A percentile compares a stretch with the other conserved stretches of the same genome.
Evolutionary conservation across 2,888 invertebrate species (phyloP).

Genomic region (Eueremaeus valkanovi): DNA sequence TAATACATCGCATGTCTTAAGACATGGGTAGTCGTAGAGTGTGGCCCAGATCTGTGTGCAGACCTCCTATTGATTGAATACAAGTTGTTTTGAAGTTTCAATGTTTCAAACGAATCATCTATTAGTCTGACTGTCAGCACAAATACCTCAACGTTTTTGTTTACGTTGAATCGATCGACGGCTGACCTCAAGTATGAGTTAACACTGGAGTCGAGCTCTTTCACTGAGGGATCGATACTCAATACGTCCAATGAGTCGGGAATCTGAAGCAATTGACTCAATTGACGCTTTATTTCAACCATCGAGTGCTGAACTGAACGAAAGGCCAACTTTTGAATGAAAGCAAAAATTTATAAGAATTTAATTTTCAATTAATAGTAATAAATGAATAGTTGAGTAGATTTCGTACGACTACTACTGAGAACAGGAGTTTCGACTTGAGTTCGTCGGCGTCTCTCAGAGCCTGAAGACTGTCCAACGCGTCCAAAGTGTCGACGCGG

Average conservation of each 20-base stretch:
- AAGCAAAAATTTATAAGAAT: conserved; percentile 47
- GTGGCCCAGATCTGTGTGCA: conserved; percentile 74
- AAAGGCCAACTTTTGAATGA: conserved; percentile 63
- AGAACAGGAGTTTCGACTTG: conserved; percentile 91
- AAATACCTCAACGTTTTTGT: conserved; percentile 56
- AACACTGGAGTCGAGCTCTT: conserved; percentile 55
- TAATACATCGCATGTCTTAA: conserved; percentile 71
- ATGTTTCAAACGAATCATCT: neutral
- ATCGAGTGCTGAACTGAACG: conserved; percentile 65
- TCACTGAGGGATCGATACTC: conserved; percentile 16
- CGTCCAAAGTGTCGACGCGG: conserved; percentile 77
- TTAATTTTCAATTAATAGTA: no score
- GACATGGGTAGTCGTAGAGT: conserved; percentile 85
- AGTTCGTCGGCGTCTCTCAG: conserved; percentile 78
- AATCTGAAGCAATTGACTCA: conserved; percentile 62
- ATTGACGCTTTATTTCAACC: conserved; percentile 67
- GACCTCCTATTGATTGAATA: conserved; percentile 56
- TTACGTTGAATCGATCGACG: conserved; percentile 63
- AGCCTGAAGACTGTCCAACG: conserved; percentile 73
- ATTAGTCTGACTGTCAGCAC: neutral
- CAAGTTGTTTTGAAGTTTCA: conserved; percentile 19
- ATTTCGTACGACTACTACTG: conserved; percentile 81
- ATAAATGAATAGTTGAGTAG: neutral
- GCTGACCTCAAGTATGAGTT: conserved; percentile 65
- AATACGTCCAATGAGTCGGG: conserved; percentile 44